phyloP scores from a whole-genome alignment of 2,797 vertebrate genomes.

The Pangasius djambal region DNA sequence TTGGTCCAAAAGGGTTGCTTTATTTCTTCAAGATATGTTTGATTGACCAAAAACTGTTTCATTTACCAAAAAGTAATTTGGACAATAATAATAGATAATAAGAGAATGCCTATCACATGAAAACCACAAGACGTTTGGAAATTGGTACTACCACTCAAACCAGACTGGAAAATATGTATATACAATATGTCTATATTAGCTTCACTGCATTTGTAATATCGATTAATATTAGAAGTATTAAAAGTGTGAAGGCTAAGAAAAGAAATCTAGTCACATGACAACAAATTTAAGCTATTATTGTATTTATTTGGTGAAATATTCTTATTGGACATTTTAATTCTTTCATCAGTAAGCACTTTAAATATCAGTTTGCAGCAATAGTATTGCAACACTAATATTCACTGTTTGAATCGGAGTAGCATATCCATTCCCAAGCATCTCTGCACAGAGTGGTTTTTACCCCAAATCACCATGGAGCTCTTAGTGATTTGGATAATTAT shows the following conservation, averaged over 20 bases:
- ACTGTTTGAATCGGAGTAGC: background rate
- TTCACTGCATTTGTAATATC: background rate
- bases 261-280: background rate
- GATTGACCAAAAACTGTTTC: background rate
- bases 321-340: background rate
- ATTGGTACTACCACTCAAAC: background rate
- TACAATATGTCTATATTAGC: background rate
- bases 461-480: conserved; percentile 4
- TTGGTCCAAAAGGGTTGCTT: background rate
- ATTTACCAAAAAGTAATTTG: background rate
- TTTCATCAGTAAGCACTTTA: background rate
- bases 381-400: background rate
- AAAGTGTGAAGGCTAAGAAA: background rate
- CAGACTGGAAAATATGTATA: background rate
- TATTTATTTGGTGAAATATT: background rate
- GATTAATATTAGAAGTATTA: background rate
- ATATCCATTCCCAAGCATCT: background rate
- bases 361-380: background rate
- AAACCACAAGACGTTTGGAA: background rate
- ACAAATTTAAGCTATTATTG: background rate
- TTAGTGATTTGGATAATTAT: conserved; percentile 44
- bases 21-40: background rate
- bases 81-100: background rate
- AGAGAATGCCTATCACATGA: background rate
- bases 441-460: background rate